A percentile compares a stretch with the other conserved stretches of the same genome.
These are phyloP conservation scores for Pristionchus maxplancki DNA, from an alignment of 2,888 invertebrate species.

Conservation along the genomic window DNA sequence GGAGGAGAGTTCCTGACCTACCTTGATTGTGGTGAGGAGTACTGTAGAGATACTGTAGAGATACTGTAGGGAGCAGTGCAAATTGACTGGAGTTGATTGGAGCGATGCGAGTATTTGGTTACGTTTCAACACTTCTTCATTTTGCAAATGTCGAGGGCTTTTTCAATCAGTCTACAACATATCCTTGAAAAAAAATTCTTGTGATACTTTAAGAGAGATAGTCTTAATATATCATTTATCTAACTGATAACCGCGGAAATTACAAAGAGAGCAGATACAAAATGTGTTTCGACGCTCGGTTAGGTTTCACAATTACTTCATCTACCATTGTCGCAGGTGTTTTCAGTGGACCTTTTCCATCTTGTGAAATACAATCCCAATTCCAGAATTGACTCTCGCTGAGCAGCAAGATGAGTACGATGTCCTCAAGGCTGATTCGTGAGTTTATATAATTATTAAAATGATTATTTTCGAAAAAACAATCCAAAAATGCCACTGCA, in stretches of 20 bases:
- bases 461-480: not conserved
- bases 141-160: not conserved
- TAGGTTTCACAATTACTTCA: no score
- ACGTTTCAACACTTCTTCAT: no score
- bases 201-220: no score
- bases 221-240: no score
- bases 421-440: conserved; percentile 87
- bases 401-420: conserved; percentile 98
- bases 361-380: not conserved
- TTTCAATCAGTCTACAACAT: no score
- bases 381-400: conserved; percentile 89
- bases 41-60: not conserved
- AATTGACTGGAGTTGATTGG: no score
- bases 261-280: no score
- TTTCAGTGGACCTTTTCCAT: not conserved
- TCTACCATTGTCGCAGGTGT: not conserved
- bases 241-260: no score
- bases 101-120: no score
- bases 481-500: not conserved
- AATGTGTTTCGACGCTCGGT: no score
- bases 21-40: conserved; percentile 85
- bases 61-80: no score
- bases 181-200: no score
- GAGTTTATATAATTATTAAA: not conserved
- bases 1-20: conserved; percentile 94